Conservation (phyloP, 2,888 invertebrate species). For the Synergus japonicus region DNA sequence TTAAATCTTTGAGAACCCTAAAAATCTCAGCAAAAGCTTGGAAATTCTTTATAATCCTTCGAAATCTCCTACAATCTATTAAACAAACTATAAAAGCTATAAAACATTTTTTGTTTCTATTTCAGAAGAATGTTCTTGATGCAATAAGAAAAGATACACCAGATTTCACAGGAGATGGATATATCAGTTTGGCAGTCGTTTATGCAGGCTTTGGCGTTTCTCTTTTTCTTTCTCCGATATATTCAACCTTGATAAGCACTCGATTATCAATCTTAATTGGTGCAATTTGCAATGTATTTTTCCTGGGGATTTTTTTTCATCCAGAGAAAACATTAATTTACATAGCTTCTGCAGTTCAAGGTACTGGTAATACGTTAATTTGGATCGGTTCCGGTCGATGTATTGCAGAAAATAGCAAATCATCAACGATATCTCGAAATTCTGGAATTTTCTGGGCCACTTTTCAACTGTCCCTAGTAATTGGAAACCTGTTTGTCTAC, state of each 20-base stretch:
- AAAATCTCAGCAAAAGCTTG: too few species aligned
- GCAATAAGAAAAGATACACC: conserved; percentile 87
- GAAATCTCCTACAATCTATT: too few species aligned
- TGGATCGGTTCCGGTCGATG: conserved; percentile 98
- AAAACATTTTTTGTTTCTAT: conserved; percentile 57
- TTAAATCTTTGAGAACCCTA: neutral
- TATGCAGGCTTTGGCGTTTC: conserved; percentile 93
- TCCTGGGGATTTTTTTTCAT: conserved; percentile 92
- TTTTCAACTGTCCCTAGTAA: conserved; percentile 94
- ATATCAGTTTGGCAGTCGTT: conserved; percentile 93
- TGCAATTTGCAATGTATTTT: conserved; percentile 90
- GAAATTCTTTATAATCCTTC: too few species aligned
- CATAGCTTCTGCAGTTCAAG: conserved; percentile 89
- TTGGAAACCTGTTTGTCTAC: conserved; percentile 97
- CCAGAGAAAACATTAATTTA: conserved; percentile 92
- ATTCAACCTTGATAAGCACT: conserved; percentile 91
- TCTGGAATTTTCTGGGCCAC: conserved; percentile 98
- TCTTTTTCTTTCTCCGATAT: conserved; percentile 96
- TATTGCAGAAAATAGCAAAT: conserved; percentile 92
- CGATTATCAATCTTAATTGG: conserved; percentile 93
- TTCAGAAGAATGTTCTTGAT: conserved; percentile 93
- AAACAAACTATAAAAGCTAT: too few species aligned
- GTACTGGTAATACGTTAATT: conserved; percentile 94
- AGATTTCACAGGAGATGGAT: conserved; percentile 89
- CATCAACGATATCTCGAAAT: conserved; percentile 93